Percentiles rank a stretch among this genome's conserved stretches.
Conservation (phyloP, 2,888 invertebrate genomes). For the Camponotus fellah region DNA sequence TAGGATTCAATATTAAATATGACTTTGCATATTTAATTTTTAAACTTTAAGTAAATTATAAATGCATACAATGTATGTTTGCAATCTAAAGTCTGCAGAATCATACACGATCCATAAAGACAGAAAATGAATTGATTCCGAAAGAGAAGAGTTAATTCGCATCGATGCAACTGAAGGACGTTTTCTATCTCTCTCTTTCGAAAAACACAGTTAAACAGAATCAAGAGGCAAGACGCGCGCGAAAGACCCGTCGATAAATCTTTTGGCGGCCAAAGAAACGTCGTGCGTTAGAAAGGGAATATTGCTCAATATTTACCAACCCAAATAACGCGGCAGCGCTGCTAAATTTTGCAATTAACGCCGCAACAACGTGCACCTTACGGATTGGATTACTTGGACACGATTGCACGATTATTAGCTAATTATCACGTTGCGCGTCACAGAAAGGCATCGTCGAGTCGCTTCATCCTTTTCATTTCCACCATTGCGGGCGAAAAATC, state of each 20-base stretch:
- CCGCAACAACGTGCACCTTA: conserved; percentile 26
- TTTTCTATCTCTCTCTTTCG: background rate
- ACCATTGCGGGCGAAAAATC: conserved; percentile 1
- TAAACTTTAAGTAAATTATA: background rate
- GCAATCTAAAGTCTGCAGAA: background rate
- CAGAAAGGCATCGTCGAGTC: conserved; percentile 18
- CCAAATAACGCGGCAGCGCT: conserved; percentile 50
- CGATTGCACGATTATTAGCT: conserved; percentile 31
- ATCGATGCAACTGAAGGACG: conserved; percentile 18
- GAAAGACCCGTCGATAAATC: conserved; percentile 36
- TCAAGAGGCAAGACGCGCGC: conserved; percentile 46
- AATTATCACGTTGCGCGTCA: conserved; percentile 25
- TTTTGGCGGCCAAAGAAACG: conserved; percentile 60
- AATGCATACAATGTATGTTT: background rate
- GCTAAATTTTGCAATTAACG: conserved; percentile 42
- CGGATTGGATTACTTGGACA: conserved; percentile 37
- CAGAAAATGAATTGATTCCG: background rate
- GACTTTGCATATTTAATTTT: background rate
- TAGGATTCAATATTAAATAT: background rate
- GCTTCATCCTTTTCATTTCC: conserved; percentile 27
- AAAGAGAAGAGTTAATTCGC: background rate
- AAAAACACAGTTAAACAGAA: background rate
- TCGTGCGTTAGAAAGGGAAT: conserved; percentile 65
- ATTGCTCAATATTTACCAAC: conserved; percentile 73
- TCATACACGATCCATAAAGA: background rate